Percentiles rank a stretch among this genome's conserved stretches.
phyloP scores from a whole-genome alignment of 37 sponge, comb jelly and placozoan species.

The Dysidea cf. avara region DNA sequence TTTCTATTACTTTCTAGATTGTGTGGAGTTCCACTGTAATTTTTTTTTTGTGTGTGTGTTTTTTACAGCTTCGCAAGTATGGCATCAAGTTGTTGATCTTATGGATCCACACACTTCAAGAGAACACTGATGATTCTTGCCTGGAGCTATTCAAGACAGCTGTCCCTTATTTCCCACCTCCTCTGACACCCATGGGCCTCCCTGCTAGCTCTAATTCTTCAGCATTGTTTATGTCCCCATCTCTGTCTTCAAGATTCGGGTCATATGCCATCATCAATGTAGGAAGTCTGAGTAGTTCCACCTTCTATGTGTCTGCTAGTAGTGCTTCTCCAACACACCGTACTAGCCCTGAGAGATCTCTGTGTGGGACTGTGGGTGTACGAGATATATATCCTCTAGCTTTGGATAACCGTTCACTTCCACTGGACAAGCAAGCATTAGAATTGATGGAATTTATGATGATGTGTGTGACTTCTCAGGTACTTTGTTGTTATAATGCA shows the following conservation, averaged over 20 bases:
- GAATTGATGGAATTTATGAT: conserved; percentile 57
- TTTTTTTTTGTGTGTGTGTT: background rate
- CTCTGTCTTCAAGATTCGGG: too few relatives aligned
- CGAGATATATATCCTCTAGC: too few relatives aligned
- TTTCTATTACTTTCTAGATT: too few relatives aligned
- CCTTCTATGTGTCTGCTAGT: background rate
- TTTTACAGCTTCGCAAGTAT: conserved; percentile 45
- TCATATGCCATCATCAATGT: background rate
- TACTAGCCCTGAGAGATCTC: too few relatives aligned
- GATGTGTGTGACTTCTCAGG: conserved; percentile 31
- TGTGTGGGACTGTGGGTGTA: too few relatives aligned
- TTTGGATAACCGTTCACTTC: background rate
- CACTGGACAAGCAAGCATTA: conserved; percentile 3
- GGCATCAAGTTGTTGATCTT: conserved; percentile 78
- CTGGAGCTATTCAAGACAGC: conserved; percentile 83
- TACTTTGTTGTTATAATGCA: too few relatives aligned
- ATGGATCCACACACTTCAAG: conserved; percentile 83
- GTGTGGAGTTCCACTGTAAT: too few relatives aligned
- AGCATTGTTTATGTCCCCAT: too few relatives aligned
- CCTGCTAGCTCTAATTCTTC: conserved; percentile 9
- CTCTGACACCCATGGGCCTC: conserved; percentile 60
- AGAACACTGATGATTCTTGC: conserved; percentile 62
- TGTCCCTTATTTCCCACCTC: conserved; percentile 84
- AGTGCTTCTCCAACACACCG: too few relatives aligned
- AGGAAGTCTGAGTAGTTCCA: background rate